These are phyloP conservation scores for Atrina japonica DNA, from an alignment of 2,888 invertebrate genomes.

Conservation along the genomic window DNA sequence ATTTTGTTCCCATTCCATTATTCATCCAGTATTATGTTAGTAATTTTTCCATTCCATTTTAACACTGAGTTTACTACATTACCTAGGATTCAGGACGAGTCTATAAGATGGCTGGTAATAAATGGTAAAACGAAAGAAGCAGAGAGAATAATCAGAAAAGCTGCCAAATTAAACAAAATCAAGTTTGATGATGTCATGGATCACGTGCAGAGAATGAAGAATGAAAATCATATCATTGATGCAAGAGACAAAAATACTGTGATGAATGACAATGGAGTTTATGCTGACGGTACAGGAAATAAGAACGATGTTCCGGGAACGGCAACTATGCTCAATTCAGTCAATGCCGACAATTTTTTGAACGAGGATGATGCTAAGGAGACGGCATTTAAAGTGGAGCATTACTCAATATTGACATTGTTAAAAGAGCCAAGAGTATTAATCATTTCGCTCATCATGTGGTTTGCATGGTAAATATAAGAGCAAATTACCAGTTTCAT, in stretches of 20 bases:
- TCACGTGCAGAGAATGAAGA: background rate
- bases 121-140: constrained; percentile 60
- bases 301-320: no score
- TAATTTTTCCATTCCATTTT: no score
- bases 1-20: no score
- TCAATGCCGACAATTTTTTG: background rate
- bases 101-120: constrained; percentile 69
- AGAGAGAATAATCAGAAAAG: constrained; percentile 55
- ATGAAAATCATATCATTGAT: no score
- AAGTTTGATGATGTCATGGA: constrained; percentile 11
- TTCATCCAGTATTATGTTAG: no score
- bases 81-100: constrained; percentile 69
- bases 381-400: constrained; percentile 18
- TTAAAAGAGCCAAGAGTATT: constrained; percentile 56
- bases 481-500: no score
- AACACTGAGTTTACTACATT: no score
- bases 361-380: no score
- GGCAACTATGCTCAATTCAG: no score
- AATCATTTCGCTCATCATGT: constrained; percentile 49
- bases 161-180: constrained; percentile 56
- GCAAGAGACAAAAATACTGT: background rate
- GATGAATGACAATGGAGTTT: no score
- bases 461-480: constrained; percentile 18
- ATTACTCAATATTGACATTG: constrained; percentile 54
- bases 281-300: no score